phyloP scores from a whole-genome alignment of 1,140 invertebrate genomes.

The Aricia agestis region DNA sequence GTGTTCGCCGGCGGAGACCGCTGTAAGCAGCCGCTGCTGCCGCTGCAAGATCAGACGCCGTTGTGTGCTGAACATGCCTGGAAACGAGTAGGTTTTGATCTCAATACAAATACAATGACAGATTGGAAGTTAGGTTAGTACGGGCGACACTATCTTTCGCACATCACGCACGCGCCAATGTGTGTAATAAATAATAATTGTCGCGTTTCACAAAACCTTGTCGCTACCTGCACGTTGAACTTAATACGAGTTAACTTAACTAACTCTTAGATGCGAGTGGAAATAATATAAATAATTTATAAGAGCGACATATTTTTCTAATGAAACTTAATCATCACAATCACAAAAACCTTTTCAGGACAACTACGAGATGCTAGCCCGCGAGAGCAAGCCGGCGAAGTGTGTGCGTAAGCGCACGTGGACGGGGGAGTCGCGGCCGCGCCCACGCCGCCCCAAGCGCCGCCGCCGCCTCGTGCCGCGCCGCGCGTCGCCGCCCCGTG shows the following conservation, averaged over 20 bases:
- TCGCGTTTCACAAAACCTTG: too few relatives aligned
- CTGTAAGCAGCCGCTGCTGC: slow-evolving; percentile 91
- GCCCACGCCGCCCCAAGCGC: slow-evolving; percentile 84
- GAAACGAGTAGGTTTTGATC: slow-evolving; percentile 76
- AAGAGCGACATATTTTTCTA: too few relatives aligned
- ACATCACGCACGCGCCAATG: too few relatives aligned
- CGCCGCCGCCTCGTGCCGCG: slow-evolving; percentile 54
- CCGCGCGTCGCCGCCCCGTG: slow-evolving; percentile 25
- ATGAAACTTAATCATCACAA: too few relatives aligned
- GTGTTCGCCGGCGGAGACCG: slow-evolving; percentile 91
- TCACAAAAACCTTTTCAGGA: slow-evolving; percentile 72
- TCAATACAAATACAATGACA: background rate
- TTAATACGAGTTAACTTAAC: too few relatives aligned
- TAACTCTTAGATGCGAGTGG: too few relatives aligned
- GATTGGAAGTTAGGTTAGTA: too few relatives aligned
- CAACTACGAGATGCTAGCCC: slow-evolving; percentile 86
- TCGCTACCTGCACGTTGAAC: too few relatives aligned
- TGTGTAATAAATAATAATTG: too few relatives aligned
- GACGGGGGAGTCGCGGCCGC: slow-evolving; percentile 56
- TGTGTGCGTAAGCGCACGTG: slow-evolving; percentile 68
- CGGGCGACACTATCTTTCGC: too few relatives aligned
- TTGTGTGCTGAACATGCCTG: slow-evolving; percentile 89
- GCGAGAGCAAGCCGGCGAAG: slow-evolving; percentile 69
- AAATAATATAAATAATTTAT: too few relatives aligned
- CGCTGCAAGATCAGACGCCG: slow-evolving; percentile 88